Evolutionary conservation across 2,888 invertebrate genomes (phyloP), one percentile per base, ranked within the genome.

Genomic region (Leucozona laternaria): DNA sequence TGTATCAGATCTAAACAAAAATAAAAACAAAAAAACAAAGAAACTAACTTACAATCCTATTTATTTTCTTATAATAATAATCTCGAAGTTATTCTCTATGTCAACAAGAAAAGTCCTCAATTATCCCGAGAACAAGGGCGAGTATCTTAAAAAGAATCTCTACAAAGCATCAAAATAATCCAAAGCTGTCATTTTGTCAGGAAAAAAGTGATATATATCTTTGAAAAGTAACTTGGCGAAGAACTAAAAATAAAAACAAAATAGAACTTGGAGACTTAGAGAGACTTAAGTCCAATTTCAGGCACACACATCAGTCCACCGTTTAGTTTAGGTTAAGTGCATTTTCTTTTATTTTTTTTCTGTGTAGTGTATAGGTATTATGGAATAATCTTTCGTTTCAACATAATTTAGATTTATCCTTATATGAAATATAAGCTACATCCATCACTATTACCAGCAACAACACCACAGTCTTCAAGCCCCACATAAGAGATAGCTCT

Each of bases 141-240:
- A 68, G 22, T 50, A 22, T 50, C 66, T 50, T 50, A 50, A 50
- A 53, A 37, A 37, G n/a, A 68, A 76, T 76, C 55, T 64, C 64
- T 66, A 45, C 57, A 55, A 76, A 48, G 28, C 17, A 76, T 76
- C 76, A 76, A 66, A 66, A 22, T 20, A 66, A 66, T 66, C 45
- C 76, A 76, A 66, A 57, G 57, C 45, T 66, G 66, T 76, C 66
- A 40, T 66, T 45, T 25, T 66, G 76, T 76, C 68, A 55, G 22
- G 66, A 57, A 53, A 64, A 28, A 40, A 75, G 28, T 31, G 31
- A 17, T 57, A 31, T 55, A 62, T 50, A 50, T 34, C 22, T 37
- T 37, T 17, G 8, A 11, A 22, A 37, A 66, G 31, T 34, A 34
- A 34, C 17, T 31, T 31, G 7, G 34, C n/a, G 15, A 62, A 50